Conservation (phyloP, 2,888 invertebrate species). For the Polyommatus icarus region DNA sequence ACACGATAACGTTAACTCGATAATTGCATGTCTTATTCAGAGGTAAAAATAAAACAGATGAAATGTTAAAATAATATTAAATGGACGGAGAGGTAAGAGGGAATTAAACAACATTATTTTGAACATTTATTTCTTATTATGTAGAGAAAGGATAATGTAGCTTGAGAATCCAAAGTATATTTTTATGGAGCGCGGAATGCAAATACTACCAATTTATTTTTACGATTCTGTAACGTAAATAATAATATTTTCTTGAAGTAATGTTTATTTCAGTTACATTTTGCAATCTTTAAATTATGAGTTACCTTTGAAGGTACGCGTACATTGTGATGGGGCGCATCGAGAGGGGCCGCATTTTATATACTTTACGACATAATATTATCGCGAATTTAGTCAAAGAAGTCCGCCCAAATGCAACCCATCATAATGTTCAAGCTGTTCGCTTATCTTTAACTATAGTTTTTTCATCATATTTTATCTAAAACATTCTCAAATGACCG, state of each 20-base stretch:
- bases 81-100: not conserved
- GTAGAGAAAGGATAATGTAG: not conserved
- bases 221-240: not conserved
- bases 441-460: not conserved
- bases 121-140: not conserved
- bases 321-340: too few relatives aligned
- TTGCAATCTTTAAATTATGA: too few relatives aligned
- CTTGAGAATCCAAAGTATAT: not conserved
- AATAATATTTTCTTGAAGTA: not conserved
- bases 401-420: too few relatives aligned
- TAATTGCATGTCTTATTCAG: not conserved
- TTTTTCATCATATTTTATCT: not conserved
- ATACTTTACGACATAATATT: too few relatives aligned
- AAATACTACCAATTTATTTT: not conserved
- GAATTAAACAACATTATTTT: not conserved
- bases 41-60: not conserved
- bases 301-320: not conserved
- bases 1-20: not conserved
- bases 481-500: constrained; percentile 31
- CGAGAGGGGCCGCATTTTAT: too few relatives aligned
- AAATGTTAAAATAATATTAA: not conserved
- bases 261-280: not conserved
- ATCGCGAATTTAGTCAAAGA: too few relatives aligned
- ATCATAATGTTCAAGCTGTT: too few relatives aligned
- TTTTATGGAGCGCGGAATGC: not conserved